Conservation (phyloP, 2,797 vertebrate species). For the Allobates femoralis region DNA sequence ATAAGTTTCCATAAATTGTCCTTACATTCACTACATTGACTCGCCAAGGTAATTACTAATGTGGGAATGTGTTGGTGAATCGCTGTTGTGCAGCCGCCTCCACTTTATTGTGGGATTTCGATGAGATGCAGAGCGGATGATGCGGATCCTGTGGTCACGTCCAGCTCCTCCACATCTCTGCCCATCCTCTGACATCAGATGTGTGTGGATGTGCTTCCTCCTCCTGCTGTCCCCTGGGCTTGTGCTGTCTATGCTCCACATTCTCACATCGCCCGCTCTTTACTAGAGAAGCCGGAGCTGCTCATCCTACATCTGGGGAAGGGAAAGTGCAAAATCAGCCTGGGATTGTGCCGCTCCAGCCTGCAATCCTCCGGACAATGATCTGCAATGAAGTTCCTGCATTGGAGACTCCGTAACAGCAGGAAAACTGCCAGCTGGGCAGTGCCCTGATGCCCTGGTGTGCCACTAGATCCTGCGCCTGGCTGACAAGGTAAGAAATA, state of each 20-base stretch:
- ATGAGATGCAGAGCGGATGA: background rate
- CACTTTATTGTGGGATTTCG: background rate
- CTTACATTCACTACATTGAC: background rate
- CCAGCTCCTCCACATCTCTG: background rate
- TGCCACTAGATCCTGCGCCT: conserved; percentile 4
- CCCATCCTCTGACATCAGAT: conserved; percentile 40
- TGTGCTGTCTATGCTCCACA: background rate
- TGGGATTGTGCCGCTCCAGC: background rate
- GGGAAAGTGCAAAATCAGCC: background rate
- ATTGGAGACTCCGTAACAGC: background rate
- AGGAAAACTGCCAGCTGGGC: background rate
- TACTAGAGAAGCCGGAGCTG: conserved; percentile 11
- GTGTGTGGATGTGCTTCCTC: background rate
- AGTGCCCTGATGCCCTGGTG: background rate
- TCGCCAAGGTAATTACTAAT: too few relatives aligned
- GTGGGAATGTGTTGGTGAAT: too few relatives aligned
- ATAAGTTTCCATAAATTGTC: background rate
- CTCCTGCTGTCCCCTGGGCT: conserved; percentile 27
- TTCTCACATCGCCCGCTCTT: background rate
- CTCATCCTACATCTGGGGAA: background rate
- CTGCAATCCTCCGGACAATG: conserved; percentile 26
- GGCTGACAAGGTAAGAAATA: conserved; percentile 43
- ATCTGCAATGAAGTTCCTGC: conserved; percentile 23
- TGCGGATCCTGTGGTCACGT: background rate
- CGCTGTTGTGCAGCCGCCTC: background rate